A percentile compares a stretch with the other conserved stretches of the same genome.
Evolutionary conservation across 2,113 vertebrate species (phyloP).

Genomic region (Gulo gulo): DNA sequence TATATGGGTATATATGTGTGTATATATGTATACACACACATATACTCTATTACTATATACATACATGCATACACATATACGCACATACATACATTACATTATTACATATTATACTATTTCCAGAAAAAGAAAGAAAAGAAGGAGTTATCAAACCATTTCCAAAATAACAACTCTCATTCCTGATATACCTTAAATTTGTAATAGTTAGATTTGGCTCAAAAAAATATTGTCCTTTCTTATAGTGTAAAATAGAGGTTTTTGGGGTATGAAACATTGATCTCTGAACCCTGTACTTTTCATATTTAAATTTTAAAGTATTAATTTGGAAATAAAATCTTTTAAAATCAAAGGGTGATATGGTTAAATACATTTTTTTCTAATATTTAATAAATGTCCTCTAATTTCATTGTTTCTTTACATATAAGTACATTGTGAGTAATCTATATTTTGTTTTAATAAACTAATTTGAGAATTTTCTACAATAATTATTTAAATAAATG

Average conservation of each 20-base stretch:
- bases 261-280: neutral
- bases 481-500: conserved; percentile 74
- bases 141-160: neutral
- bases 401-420: conserved; percentile 36
- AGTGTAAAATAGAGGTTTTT: neutral
- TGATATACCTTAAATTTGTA: neutral
- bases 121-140: neutral
- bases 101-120: neutral
- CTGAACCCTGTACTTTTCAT: neutral
- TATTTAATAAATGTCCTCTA: neutral
- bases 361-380: neutral
- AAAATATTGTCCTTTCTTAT: neutral
- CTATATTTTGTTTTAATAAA: conserved; percentile 64
- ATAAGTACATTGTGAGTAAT: neutral
- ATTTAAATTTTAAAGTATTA: neutral
- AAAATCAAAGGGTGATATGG: neutral
- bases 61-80: too few relatives aligned
- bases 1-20: too few relatives aligned
- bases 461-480: conserved; percentile 53
- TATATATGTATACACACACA: too few relatives aligned
- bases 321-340: neutral
- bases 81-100: too few relatives aligned
- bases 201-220: neutral
- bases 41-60: neutral
- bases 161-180: neutral